phyloP scores from a whole-genome alignment of 2,888 invertebrate species.

The Yponomeuta malinellus region DNA sequence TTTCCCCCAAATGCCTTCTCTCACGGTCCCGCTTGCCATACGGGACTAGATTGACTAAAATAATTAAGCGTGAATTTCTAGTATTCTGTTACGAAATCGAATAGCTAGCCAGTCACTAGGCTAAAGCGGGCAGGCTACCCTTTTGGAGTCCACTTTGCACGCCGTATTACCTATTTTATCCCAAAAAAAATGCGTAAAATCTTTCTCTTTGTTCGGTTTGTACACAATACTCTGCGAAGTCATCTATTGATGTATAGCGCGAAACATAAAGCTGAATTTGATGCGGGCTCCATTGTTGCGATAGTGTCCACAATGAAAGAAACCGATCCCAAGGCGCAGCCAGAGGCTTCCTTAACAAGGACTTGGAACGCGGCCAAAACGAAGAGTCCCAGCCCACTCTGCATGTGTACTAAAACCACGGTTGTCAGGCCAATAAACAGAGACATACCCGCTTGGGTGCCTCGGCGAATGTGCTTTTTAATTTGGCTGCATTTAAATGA shows the following conservation, averaged over 20 bases:
- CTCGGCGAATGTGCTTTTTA: background rate
- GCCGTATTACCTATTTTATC: background rate
- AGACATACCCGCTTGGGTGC: background rate
- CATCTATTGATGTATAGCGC: slow-evolving; percentile 4
- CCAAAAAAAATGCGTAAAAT: background rate
- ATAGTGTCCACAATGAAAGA: slow-evolving; percentile 49
- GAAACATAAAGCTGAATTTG: slow-evolving; percentile 4
- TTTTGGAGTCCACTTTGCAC: too few species aligned
- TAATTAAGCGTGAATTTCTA: too few species aligned
- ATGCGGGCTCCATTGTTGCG: slow-evolving; percentile 15
- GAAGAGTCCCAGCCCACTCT: slow-evolving; percentile 31
- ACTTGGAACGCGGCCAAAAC: slow-evolving; percentile 63
- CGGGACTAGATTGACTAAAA: too few species aligned
- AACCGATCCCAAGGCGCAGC: slow-evolving; percentile 49
- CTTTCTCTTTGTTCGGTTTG: background rate
- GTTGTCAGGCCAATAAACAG: background rate
- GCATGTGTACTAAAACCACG: slow-evolving; percentile 4
- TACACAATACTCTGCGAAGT: background rate
- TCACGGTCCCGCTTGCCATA: too few species aligned
- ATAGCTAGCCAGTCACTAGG: background rate
- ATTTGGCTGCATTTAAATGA: background rate
- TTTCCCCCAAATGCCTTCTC: too few species aligned
- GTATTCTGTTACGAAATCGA: too few species aligned
- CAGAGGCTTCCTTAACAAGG: slow-evolving; percentile 66
- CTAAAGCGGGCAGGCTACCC: background rate